A percentile compares a stretch with the other conserved stretches of the same genome.
Conservation (phyloP, 2,113 vertebrate genomes). For the Morone saxatilis region DNA sequence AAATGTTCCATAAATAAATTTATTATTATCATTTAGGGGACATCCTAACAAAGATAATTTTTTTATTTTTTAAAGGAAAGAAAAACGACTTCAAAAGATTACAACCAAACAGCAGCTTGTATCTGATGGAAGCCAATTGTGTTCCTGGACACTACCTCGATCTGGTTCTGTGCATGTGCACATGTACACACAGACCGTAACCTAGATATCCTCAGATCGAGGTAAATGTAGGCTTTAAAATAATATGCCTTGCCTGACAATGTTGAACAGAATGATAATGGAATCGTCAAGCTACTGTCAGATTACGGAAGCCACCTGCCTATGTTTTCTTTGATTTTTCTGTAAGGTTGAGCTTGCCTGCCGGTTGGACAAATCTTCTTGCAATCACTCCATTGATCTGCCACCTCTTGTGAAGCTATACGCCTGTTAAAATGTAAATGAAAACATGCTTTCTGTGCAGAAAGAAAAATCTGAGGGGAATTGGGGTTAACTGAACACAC, state of each 20-base stretch:
- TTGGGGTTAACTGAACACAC: background rate
- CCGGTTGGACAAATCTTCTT: slow-evolving; percentile 2
- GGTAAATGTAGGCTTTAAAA: slow-evolving; percentile 10
- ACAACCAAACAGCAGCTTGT: background rate
- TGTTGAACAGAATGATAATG: slow-evolving; percentile 26
- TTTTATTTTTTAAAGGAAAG: background rate
- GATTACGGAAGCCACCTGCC: slow-evolving; percentile 38
- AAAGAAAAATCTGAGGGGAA: slow-evolving; percentile 2
- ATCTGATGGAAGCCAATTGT: background rate
- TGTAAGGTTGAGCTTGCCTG: background rate
- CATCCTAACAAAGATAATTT: background rate
- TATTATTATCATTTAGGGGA: background rate
- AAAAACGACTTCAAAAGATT: background rate
- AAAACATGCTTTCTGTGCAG: slow-evolving; percentile 7
- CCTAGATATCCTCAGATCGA: slow-evolving; percentile 11
- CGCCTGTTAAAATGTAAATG: background rate
- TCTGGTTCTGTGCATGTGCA: background rate
- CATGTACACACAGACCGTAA: background rate
- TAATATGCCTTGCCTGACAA: background rate
- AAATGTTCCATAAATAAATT: background rate
- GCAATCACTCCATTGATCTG: slow-evolving; percentile 6
- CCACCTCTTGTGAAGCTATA: background rate
- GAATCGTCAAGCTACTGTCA: background rate
- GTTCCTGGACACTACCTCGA: background rate
- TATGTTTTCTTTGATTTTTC: slow-evolving; percentile 26